These are phyloP conservation scores for Agapornis roseicollis DNA, from an alignment of 2,113 vertebrate genomes.

Conservation along the genomic window DNA sequence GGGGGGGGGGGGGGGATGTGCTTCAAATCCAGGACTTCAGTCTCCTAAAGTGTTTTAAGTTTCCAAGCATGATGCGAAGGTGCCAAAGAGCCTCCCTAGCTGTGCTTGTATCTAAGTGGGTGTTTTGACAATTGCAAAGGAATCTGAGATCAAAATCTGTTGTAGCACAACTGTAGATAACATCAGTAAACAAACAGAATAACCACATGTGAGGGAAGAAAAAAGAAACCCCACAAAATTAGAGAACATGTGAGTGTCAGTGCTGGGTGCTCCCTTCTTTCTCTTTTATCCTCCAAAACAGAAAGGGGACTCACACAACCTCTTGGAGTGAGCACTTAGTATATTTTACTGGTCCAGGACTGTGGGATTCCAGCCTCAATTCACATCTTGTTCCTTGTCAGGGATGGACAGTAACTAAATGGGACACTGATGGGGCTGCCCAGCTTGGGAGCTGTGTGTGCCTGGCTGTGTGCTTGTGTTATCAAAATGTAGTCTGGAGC, in stretches of 20 bases:
- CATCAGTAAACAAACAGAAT: background rate
- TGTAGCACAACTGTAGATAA: background rate
- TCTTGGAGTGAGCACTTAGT: background rate
- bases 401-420: no score
- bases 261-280: background rate
- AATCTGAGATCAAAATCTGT: background rate
- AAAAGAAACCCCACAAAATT: accelerated
- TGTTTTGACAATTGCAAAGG: background rate
- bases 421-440: background rate
- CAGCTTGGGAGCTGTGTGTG: background rate
- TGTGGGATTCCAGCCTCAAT: background rate
- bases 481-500: accelerated
- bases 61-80: background rate
- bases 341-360: background rate
- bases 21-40: background rate
- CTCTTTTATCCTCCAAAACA: background rate
- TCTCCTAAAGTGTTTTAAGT: background rate
- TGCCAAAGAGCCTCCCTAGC: background rate
- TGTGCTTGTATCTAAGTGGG: background rate
- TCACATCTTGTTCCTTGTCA: accelerated
- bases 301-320: background rate
- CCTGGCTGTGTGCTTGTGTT: background rate
- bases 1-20: no score
- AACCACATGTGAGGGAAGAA: background rate
- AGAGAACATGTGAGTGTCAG: background rate